These are phyloP conservation scores for Unio delphinus DNA, from an alignment of 2,888 invertebrate species.

Conservation along the genomic window DNA sequence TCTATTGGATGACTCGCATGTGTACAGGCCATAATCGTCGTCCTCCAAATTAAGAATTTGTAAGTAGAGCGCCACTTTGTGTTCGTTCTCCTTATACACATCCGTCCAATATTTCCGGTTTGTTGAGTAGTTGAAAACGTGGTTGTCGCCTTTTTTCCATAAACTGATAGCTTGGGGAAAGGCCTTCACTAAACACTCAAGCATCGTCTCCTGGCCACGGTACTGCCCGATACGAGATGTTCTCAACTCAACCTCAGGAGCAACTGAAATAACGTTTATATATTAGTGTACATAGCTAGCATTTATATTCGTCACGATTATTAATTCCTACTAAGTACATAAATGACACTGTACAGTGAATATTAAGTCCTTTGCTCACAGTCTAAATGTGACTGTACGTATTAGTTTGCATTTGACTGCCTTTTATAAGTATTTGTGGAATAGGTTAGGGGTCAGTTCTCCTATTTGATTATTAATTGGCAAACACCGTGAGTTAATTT, in stretches of 20 bases:
- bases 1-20: conserved; percentile 49
- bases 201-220: conserved; percentile 55
- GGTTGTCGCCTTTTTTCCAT: conserved; percentile 50
- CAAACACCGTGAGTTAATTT: too few species aligned
- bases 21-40: conserved; percentile 50
- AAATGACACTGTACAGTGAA: too few species aligned
- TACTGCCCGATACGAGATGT: conserved; percentile 54
- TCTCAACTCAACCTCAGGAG: conserved; percentile 30
- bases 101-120: conserved; percentile 51
- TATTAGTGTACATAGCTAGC: too few species aligned
- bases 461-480: too few species aligned
- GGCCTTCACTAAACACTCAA: conserved; percentile 63
- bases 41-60: conserved; percentile 38
- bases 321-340: too few species aligned
- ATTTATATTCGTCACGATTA: too few species aligned
- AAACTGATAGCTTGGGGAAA: conserved; percentile 59
- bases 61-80: conserved; percentile 46
- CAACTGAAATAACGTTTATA: conserved; percentile 12
- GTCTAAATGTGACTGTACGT: too few species aligned
- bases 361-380: too few species aligned
- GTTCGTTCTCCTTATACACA: conserved; percentile 46
- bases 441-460: too few species aligned
- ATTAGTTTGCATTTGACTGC: too few species aligned
- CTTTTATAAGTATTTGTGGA: too few species aligned
- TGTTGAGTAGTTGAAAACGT: conserved; percentile 14